These are phyloP conservation scores for Danaus melanippus DNA, from an alignment of 1,140 invertebrate genomes.

Conservation along the genomic window DNA sequence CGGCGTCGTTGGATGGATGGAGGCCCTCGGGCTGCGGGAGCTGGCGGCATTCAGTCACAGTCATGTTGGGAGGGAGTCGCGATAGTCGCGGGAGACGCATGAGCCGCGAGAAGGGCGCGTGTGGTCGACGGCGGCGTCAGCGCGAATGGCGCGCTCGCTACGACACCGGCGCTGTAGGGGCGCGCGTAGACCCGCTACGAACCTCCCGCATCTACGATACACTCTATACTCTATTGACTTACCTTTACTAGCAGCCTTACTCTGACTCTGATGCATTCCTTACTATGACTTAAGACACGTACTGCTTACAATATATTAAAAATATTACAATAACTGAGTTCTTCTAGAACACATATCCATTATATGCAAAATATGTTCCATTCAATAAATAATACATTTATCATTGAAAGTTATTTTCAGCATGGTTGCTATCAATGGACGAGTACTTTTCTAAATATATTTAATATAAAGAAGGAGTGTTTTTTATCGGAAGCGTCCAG, in stretches of 20 bases:
- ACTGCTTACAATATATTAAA: no score
- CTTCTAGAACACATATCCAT: no score
- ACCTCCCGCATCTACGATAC: constrained; percentile 52
- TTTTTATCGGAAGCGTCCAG: constrained; percentile 43
- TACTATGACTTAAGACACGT: no score
- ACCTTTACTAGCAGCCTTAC: neutral
- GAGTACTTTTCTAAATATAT: neutral
- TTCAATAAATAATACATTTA: no score
- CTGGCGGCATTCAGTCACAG: constrained; percentile 59
- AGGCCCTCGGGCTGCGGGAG: constrained; percentile 32
- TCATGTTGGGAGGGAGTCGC: constrained; percentile 55
- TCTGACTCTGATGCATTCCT: no score
- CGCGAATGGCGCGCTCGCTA: constrained; percentile 60
- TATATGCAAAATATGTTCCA: no score
- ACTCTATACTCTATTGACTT: constrained; percentile 13
- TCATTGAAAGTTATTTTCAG: no score
- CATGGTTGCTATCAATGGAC: neutral
- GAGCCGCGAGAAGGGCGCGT: constrained; percentile 51
- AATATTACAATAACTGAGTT: no score
- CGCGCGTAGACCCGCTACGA: constrained; percentile 48
- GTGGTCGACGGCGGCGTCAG: constrained; percentile 59
- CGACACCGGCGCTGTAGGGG: constrained; percentile 40
- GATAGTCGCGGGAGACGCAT: constrained; percentile 50
- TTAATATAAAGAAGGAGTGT: neutral
- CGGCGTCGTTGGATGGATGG: constrained; percentile 55